Evolutionary conservation across 2,797 vertebrate species (phyloP), one percentile per base, ranked within the genome.

Genomic region (Denticeps clupeoides): DNA sequence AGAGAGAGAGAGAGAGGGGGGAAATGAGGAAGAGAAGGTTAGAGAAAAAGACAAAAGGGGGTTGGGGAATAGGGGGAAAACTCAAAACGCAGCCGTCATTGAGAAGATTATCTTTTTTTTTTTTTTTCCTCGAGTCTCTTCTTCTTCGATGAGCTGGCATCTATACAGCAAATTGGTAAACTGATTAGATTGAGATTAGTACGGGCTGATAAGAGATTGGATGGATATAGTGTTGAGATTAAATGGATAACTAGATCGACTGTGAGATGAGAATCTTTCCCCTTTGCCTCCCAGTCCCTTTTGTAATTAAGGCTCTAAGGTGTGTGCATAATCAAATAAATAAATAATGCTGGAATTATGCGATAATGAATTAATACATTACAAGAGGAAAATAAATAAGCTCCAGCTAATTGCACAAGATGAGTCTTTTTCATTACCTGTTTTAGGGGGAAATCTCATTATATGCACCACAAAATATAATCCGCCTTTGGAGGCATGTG

Each of bases 311-410:
- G 67, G 73, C 63, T 71, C 60, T 72, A 75, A 79, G 76, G 72
- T 82, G 70, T 70, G 74, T 55, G 54, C 53, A 61, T 73, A 72
- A 74, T 75, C 67, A 74, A 77, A 82, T 81, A 80, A 79, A 78
- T 78, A 77, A 76, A 79, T 65, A 70, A 74, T 62, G 56, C 43
- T 58, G 56, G 64, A 77, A 74, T 77, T 68, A 74, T 72, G 62
- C 69, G 76, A 78, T 82, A 80, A 80, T 78, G 65, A 81, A 81
- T 80, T 77, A 80, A 81, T 77, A 73, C 66, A 75, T 79, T 79
- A 75, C 56, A 74, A 70, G 65, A 70, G 75, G 70, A 73, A 73
- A 76, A 80, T 79, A 80, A 78, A 70, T 67, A 69, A 69, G 58
- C 57, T 73, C 60, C 48, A 48, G 69, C 73, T 83, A 82, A 82